Evolutionary conservation across 2,888 invertebrate species (phyloP), one percentile per base, ranked within the genome.

Genomic region (Syrista parreyssii): DNA sequence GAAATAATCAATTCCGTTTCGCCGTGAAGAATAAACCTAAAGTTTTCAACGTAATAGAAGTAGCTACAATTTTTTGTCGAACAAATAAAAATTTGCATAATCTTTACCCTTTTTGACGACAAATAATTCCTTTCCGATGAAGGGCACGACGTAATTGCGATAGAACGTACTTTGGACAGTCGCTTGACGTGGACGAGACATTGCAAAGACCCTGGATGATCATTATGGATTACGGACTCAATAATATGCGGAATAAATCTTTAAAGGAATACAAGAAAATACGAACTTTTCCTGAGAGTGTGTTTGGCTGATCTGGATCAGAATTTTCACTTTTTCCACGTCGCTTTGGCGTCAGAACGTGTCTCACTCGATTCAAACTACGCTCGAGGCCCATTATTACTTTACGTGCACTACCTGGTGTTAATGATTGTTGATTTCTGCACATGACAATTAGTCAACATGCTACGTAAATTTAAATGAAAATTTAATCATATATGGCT

Each of bases 351-450:
- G 96, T 96, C 68, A 96, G 91, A 87, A 96, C 94, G 83, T 93
- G 94, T 82, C 94, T 93, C 82, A 96, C 94, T 79, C 92, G 93
- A 85, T 95, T 94, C 79, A 95, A 91, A 68, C 95, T 94, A 79
- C 95, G 92, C 89, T 96, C 96, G 78, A 96, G 92, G 68, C 95
- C 95, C 88, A 95, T 93, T 78, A 96, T 92, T 76, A 93, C 92
- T 86, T 94, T 94, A 77, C 93, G 92, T 2, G 94, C 93, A 78
- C 94, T 94, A 76, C 93, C 92, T 9, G 93, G 92, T 69, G 92
- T 92, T 68, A 91, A 86, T 11, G 83, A 79, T 75, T 88, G 88
- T 55, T 85, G 79, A 75, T 78, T 81, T 80, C 88, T 90, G 78
- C 68, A 73, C 23, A 71, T 33, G 9, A 12, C 0, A 15, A 55